Conservation (phyloP, 2,797 vertebrate genomes). For the Microctenopoma steveboyesi region DNA sequence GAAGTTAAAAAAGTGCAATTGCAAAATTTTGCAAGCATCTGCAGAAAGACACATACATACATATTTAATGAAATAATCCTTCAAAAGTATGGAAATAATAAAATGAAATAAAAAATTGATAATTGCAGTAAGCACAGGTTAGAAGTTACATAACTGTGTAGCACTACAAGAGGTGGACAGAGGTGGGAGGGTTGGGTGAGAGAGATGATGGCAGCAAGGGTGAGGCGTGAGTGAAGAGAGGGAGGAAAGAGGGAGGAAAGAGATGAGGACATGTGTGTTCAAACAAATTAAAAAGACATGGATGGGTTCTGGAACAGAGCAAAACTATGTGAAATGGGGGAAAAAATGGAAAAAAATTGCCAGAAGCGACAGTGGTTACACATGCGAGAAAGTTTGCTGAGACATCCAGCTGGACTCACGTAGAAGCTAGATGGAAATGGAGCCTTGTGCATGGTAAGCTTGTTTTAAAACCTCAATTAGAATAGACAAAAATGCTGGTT, state of each 20-base stretch:
- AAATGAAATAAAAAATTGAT: background rate
- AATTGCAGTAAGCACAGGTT: background rate
- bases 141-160: background rate
- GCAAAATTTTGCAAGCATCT: background rate
- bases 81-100: background rate
- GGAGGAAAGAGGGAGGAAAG: background rate
- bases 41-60: background rate
- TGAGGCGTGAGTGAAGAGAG: background rate
- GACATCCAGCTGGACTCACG: constrained; percentile 1
- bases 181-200: background rate
- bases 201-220: background rate
- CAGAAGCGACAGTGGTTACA: constrained; percentile 3
- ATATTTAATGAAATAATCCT: background rate
- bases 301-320: constrained; percentile 9
- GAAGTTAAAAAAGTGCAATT: background rate
- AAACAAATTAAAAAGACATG: constrained; percentile 10
- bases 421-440: background rate
- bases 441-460: background rate
- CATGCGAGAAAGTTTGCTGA: background rate
- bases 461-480: background rate
- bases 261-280: background rate
- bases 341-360: background rate
- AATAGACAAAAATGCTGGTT: background rate
- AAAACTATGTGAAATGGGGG: constrained; percentile 28
- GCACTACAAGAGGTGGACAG: background rate